These are phyloP conservation scores for Brachylomia viminalis DNA, from an alignment of 2,888 invertebrate genomes.

Conservation along the genomic window DNA sequence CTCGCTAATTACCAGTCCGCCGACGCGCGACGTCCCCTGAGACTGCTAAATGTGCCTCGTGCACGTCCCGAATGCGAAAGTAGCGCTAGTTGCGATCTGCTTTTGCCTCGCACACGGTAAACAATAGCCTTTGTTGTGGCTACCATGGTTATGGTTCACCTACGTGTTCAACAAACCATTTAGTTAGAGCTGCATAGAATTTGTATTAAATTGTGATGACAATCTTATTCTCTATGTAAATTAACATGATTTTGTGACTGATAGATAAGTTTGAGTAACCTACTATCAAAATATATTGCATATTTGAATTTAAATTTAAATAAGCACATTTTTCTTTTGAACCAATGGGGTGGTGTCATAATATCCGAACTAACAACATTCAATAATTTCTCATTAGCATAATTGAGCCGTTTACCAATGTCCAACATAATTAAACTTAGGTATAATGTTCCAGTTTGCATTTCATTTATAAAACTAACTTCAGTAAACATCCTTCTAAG, in stretches of 20 bases:
- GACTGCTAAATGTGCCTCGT: constrained; percentile 88
- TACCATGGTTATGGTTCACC: constrained; percentile 81
- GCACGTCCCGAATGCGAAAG: constrained; percentile 88
- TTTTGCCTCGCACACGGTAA: constrained; percentile 81
- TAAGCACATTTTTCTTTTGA: not conserved
- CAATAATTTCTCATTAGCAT: not conserved
- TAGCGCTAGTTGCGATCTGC: constrained; percentile 82
- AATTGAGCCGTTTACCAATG: not conserved
- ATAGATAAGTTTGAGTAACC: constrained; percentile 25
- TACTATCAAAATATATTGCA: not conserved
- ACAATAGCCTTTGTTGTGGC: constrained; percentile 89
- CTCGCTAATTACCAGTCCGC: constrained; percentile 89
- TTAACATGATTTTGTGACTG: constrained; percentile 29
- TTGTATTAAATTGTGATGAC: constrained; percentile 61
- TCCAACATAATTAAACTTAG: constrained; percentile 9
- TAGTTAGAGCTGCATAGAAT: constrained; percentile 71
- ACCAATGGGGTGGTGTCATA: not conserved
- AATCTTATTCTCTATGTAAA: constrained; percentile 49
- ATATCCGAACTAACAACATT: not conserved
- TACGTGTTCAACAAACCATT: constrained; percentile 81
- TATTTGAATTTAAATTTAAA: not conserved
- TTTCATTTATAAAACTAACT: constrained; percentile 58
- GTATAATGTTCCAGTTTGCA: constrained; percentile 40
- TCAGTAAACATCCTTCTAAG: constrained; percentile 63
- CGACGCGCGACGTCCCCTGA: constrained; percentile 87